Evolutionary conservation across 2,888 invertebrate species (phyloP).

Genomic region (Amiota mariae): DNA sequence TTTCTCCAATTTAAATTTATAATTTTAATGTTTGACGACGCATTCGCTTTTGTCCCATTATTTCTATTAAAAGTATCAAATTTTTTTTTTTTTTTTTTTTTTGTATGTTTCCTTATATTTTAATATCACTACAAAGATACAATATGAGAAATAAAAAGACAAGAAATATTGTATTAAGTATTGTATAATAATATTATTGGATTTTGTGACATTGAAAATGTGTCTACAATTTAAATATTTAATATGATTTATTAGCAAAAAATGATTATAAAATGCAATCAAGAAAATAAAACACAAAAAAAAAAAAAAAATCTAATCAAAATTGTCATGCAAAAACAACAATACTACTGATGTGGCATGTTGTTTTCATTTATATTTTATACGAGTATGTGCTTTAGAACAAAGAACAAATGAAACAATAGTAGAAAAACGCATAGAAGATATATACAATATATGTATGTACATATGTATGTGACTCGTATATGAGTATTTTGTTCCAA

Average conservation of each 20-base stretch:
- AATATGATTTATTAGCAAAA: constrained; percentile 12
- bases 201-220: background rate
- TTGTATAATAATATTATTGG: too few species aligned
- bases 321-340: background rate
- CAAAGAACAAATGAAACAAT: constrained; percentile 69
- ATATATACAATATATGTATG: too few species aligned
- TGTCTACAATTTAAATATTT: background rate
- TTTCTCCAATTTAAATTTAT: constrained; percentile 21
- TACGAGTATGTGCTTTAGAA: constrained; percentile 42
- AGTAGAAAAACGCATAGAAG: constrained; percentile 46
- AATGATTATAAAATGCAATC: background rate
- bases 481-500: background rate
- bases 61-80: background rate
- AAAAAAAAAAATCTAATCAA: constrained; percentile 1
- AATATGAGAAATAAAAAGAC: too few species aligned
- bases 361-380: constrained; percentile 62
- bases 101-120: too few species aligned
- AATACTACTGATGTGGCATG: too few species aligned
- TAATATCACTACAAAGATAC: too few species aligned
- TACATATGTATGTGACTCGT: too few species aligned
- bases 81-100: background rate
- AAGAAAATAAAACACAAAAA: background rate
- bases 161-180: too few species aligned
- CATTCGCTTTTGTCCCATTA: background rate
- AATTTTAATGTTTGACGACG: constrained; percentile 17